These are phyloP conservation scores for Eubucco bourcierii DNA, from an alignment of 2,113 vertebrate genomes.

Conservation along the genomic window DNA sequence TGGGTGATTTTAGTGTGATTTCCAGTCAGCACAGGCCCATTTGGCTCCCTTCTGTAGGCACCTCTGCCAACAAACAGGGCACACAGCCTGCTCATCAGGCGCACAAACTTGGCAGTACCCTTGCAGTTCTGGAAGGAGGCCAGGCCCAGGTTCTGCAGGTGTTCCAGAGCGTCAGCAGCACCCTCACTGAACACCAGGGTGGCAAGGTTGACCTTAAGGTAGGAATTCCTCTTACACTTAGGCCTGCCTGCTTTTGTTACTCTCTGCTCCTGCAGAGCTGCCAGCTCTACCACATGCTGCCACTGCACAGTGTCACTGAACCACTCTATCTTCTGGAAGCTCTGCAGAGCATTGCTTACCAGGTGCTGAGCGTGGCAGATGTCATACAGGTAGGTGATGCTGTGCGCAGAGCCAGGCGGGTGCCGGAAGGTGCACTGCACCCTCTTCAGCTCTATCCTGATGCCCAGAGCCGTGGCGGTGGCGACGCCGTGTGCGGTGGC, in stretches of 20 bases:
- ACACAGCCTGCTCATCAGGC: constrained; percentile 48
- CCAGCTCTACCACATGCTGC: constrained; percentile 66
- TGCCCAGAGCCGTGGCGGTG: constrained; percentile 59
- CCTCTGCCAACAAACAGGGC: constrained; percentile 35
- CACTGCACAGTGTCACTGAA: not conserved
- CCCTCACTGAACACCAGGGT: constrained; percentile 60
- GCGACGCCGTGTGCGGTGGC: constrained; percentile 4
- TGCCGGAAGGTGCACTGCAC: constrained; percentile 64
- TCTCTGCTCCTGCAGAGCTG: not conserved
- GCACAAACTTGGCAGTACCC: constrained; percentile 52
- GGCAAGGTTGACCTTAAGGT: constrained; percentile 53
- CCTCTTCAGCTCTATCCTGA: constrained; percentile 9
- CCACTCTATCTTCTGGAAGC: constrained; percentile 47
- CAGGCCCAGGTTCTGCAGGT: constrained; percentile 49
- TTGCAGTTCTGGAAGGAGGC: constrained; percentile 57
- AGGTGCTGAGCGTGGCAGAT: constrained; percentile 41
- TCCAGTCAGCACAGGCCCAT: not conserved
- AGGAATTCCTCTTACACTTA: not conserved
- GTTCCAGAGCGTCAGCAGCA: constrained; percentile 33
- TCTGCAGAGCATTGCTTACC: constrained; percentile 64
- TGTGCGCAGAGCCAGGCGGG: constrained; percentile 27
- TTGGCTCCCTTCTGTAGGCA: constrained; percentile 20
- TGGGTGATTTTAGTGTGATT: constrained; percentile 48
- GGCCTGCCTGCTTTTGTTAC: not conserved
- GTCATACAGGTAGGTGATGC: constrained; percentile 57